Base-by-base conservation (phyloP, 2,797 vertebrate species). In the Hylomyscus alleni region DNA sequence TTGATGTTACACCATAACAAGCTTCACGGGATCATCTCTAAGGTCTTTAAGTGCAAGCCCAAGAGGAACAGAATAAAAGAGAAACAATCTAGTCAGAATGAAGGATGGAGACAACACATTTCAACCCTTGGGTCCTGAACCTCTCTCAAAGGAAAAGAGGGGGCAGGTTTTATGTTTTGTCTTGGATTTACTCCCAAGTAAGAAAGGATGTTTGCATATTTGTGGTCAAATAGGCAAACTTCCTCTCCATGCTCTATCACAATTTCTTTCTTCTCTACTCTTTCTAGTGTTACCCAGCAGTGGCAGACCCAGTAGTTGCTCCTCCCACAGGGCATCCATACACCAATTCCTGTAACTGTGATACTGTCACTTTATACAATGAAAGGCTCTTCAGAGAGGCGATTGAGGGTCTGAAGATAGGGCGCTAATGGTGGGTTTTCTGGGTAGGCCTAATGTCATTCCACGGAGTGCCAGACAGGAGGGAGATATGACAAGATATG, bases 111-210 rank as follows among this genome's bases (percentile, higher is more conserved):
- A 34, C 26, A 6, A 22, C 31, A 26, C 10, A 60, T 6, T 19
- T 44, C n/a, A 80, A 89, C 24, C 34, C 20, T 44, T 73, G 24
- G 47, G 17, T 34, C 40, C 10, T 58, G 40, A 6, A 12, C 54
- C 56, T 58, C 73, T 67, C 67, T 81, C 9, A 6, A 73, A 44
- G n/a, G 67, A 52, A 93, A 50, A 62, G 54, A 69, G 12, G 44
- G 24, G 73, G 67, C 29, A 67, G 34, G 34, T 56, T 85, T 91
- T 84, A 60, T 67, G 13, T 85, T 92, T 94, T 85, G 19, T 69
- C 67, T 81, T 62, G 50, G 50, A 56, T 44, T 91, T 67, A 75
- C 47, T 96, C 89, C 76, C 67, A 69, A 58, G 60, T 50, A 82
- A 37, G 44, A 80, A 73, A 84, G 24, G 12, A 15, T 72, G 2